Evolutionary conservation across 2,113 vertebrate genomes (phyloP), one percentile per base, ranked within the genome.

Genomic region (Opisthocomus hoazin): DNA sequence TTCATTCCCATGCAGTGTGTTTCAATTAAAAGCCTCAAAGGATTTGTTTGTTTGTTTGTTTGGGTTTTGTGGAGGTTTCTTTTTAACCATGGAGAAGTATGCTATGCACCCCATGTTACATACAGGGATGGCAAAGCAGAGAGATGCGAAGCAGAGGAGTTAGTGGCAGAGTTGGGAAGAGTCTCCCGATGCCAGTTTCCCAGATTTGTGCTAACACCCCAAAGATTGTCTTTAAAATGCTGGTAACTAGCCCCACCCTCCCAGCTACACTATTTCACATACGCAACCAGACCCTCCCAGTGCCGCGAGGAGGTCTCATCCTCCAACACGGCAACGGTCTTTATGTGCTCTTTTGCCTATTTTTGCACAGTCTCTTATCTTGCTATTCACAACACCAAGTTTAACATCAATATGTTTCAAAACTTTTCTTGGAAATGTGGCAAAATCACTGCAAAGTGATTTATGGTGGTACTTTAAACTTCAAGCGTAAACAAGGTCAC

Each of bases 361-460:
- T 94, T 92, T 75, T 51, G 15, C 8, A 5, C 26, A 46, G 56
- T 19, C 13, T 58, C 68, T 81, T 71, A 51, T 29, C 51, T 53
- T 64, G 46, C 30, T n/a, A 15, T 65, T 86, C 69, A 75, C 88
- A 81, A 74, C 15, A 29, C 1, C 2, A 64, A 78, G 14, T 54
- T 91, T 80, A 86, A 92, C n/a, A 83, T 23, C 13, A 65, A 3
- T 41, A 15, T 4, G 6, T 51, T 75, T 43, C 22, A 77, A 95
- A 83, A 41, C 8, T 48, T 71, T 71, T 64, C 43, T 24, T 48
- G n/a, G 43, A 95, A 84, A 58, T 4, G 48, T 82, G 80, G 83
- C 45, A 93, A 90, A 84, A 95, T 81, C 77, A 84, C 56, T 37
- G 69, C 43, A 71, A 19, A 70, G 46, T 71, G 39, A 71, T 56